Percentiles rank a stretch among this genome's conserved stretches.
These are phyloP conservation scores for Drosophila demipolita DNA, from an alignment of 2,888 invertebrate genomes.

Conservation along the genomic window DNA sequence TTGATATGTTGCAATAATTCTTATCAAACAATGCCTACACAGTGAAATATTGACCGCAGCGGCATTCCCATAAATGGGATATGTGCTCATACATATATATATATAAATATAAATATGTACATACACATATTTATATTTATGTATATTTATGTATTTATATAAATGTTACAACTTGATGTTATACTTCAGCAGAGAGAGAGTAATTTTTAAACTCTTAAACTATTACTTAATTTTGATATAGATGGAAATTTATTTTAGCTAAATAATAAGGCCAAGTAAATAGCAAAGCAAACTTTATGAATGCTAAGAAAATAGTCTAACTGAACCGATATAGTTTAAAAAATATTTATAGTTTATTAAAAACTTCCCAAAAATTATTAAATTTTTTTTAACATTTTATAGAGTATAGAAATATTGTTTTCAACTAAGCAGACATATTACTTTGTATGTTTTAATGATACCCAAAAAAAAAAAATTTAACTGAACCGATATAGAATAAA, in stretches of 20 bases:
- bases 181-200: constrained; percentile 15
- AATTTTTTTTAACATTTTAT: not conserved
- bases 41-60: constrained; percentile 63
- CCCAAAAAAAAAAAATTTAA: constrained; percentile 17
- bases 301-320: not conserved
- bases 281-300: not conserved
- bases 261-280: not conserved
- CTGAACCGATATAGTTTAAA: not conserved
- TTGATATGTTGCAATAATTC: constrained; percentile 80
- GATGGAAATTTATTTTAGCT: fast-evolving
- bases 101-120: not conserved
- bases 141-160: not conserved
- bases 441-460: constrained; percentile 41
- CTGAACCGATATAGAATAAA: no score
- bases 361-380: not conserved
- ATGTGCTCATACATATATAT: constrained; percentile 1
- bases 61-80: constrained; percentile 48
- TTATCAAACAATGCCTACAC: constrained; percentile 72
- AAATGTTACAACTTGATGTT: constrained; percentile 9
- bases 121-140: constrained; percentile 5
- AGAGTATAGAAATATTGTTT: constrained; percentile 21
- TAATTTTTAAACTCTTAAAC: not conserved
- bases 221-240: not conserved
- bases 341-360: not conserved
- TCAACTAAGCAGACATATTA: fast-evolving